Conservation (phyloP, 2,888 invertebrate genomes). For the Leistus spinibarbis region DNA sequence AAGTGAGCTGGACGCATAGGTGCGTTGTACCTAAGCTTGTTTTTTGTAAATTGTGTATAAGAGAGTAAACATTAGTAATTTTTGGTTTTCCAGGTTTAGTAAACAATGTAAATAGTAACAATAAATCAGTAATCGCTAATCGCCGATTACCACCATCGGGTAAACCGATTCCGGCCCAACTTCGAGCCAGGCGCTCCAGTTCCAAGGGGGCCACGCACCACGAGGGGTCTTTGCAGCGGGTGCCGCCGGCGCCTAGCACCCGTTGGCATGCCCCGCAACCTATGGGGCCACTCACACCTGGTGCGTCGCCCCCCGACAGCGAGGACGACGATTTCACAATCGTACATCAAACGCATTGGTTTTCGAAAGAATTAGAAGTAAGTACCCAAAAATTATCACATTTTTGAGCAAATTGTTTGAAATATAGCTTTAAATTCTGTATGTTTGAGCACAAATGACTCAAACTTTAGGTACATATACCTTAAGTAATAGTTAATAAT, state of each 20-base stretch:
- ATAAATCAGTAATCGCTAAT: not conserved
- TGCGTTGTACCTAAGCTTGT: too few species aligned
- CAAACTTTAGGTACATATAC: too few species aligned
- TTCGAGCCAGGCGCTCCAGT: slow-evolving; percentile 40
- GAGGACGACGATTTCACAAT: slow-evolving; percentile 15
- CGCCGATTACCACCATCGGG: slow-evolving; percentile 29
- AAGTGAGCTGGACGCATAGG: too few species aligned
- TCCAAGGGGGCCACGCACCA: slow-evolving; percentile 52
- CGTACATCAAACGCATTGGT: slow-evolving; percentile 29
- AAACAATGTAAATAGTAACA: slow-evolving; percentile 33
- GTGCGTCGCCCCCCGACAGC: not conserved
- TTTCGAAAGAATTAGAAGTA: slow-evolving; percentile 30
- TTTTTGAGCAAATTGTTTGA: not conserved
- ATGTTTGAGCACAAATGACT: too few species aligned
- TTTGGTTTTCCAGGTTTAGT: slow-evolving; percentile 22
- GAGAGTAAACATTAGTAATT: not conserved
- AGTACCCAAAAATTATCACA: not conserved
- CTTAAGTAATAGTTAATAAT: too few species aligned
- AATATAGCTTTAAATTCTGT: not conserved
- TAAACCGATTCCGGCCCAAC: slow-evolving; percentile 32
- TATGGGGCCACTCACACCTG: not conserved
- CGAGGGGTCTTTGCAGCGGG: slow-evolving; percentile 54
- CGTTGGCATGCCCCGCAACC: slow-evolving; percentile 23
- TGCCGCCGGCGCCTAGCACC: slow-evolving; percentile 42
- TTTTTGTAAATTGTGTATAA: too few species aligned